Conservation (phyloP, 2,797 vertebrate genomes). For the Fistularia commersonii region DNA sequence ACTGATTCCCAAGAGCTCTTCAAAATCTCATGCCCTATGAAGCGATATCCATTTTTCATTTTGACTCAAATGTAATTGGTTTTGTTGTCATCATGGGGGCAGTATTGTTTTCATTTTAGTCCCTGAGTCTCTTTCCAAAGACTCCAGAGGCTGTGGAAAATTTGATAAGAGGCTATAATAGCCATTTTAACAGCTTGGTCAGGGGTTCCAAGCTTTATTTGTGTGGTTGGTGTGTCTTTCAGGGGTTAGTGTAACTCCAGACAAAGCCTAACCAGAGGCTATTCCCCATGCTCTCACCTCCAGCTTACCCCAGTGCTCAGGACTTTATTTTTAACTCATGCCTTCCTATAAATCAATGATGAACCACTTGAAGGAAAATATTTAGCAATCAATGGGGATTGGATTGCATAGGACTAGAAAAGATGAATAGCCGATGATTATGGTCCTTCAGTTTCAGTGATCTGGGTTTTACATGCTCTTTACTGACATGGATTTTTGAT, state of each 20-base stretch:
- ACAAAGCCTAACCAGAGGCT: slow-evolving; percentile 34
- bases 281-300: slow-evolving; percentile 31
- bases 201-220: neutral
- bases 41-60: too few species aligned
- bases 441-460: too few species aligned
- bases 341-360: slow-evolving; percentile 54
- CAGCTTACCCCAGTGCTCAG: slow-evolving; percentile 35
- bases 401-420: too few species aligned
- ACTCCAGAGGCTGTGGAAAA: neutral
- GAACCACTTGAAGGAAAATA: slow-evolving; percentile 35
- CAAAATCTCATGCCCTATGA: too few species aligned
- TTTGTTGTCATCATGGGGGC: too few species aligned
- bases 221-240: slow-evolving; percentile 6
- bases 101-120: neutral
- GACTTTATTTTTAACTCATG: slow-evolving; percentile 60
- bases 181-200: neutral
- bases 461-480: too few species aligned
- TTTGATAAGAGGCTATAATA: slow-evolving; percentile 1
- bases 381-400: too few species aligned
- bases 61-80: too few species aligned
- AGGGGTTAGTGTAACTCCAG: slow-evolving; percentile 21
- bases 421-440: too few species aligned
- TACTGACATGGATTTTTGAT: too few species aligned
- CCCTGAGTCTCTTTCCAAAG: too few species aligned
- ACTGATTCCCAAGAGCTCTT: too few species aligned